phyloP scores from a whole-genome alignment of 2,797 vertebrate species.

The Ceryle rudis region DNA sequence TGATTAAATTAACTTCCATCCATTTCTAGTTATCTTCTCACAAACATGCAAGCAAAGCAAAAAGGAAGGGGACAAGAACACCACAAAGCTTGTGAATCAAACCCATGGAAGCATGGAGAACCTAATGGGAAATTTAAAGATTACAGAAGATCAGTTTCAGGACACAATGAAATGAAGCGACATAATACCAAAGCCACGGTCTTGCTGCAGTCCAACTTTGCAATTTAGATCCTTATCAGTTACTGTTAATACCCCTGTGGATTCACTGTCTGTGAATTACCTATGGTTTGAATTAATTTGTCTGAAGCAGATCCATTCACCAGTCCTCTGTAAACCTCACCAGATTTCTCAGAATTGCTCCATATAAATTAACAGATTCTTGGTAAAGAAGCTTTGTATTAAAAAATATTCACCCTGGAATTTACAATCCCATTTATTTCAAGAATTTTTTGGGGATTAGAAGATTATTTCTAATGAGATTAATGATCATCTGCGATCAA shows the following conservation, averaged over 20 bases:
- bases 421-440: conserved; percentile 7
- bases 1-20: background rate
- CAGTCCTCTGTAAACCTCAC: background rate
- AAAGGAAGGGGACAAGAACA: background rate
- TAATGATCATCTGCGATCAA: background rate
- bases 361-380: conserved; percentile 26
- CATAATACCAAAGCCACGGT: background rate
- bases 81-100: conserved; percentile 14
- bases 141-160: conserved; percentile 54
- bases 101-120: background rate
- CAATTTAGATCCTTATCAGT: conserved; percentile 45
- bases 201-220: background rate
- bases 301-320: conserved; percentile 27
- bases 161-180: background rate
- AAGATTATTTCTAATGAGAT: conserved; percentile 21
- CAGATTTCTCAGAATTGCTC: conserved; percentile 49
- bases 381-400: conserved; percentile 10
- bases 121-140: conserved; percentile 45
- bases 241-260: conserved; percentile 19
- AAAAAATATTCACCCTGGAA: background rate
- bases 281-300: conserved; percentile 58
- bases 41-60: conserved; percentile 14
- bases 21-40: background rate
- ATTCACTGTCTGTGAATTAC: conserved; percentile 47
- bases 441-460: conserved; percentile 19